Conservation (phyloP, 2,113 vertebrate genomes). For the Ploceus nigricollis region DNA sequence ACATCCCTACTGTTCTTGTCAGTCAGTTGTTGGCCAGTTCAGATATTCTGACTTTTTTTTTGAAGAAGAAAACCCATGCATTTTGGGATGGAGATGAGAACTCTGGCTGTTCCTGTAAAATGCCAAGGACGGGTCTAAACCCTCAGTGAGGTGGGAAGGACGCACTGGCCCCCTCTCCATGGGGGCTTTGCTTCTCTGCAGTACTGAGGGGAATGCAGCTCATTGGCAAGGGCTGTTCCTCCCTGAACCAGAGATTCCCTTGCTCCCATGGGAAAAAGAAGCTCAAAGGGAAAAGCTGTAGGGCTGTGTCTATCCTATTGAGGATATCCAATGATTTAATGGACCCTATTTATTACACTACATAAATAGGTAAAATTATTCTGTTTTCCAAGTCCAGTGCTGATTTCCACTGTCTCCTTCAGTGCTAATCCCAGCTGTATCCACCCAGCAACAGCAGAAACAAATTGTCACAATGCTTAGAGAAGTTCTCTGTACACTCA, state of each 20-base stretch:
- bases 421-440: background rate
- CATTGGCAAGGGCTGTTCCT: background rate
- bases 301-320: too few relatives aligned
- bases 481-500: background rate
- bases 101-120: background rate
- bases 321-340: background rate
- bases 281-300: background rate
- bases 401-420: background rate
- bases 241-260: background rate
- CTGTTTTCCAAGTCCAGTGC: background rate
- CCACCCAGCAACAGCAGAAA: background rate
- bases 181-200: background rate
- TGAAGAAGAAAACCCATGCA: background rate
- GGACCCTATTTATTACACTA: background rate
- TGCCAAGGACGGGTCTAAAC: background rate
- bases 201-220: background rate
- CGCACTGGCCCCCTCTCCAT: fast-evolving
- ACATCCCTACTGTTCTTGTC: background rate
- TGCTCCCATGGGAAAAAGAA: background rate
- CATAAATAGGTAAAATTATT: background rate
- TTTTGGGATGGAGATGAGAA: background rate
- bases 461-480: background rate
- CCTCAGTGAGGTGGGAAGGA: background rate
- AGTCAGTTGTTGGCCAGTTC: background rate
- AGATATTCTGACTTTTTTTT: background rate